These are phyloP conservation scores for Myrmecophaga tridactyla DNA, from an alignment of 2,113 vertebrate species.

Conservation along the genomic window DNA sequence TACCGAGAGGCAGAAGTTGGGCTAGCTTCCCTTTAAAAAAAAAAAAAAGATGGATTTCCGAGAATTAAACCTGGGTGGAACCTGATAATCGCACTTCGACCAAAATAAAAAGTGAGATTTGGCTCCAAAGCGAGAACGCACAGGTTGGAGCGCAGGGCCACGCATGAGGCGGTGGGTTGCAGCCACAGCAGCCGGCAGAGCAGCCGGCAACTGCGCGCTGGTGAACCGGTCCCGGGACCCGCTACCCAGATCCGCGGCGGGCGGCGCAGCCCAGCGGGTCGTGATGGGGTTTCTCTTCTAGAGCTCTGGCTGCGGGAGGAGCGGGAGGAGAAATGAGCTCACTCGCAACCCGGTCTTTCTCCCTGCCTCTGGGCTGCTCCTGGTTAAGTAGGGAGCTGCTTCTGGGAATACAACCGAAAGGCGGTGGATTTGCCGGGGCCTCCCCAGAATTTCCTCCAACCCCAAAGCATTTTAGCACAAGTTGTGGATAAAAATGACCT, in stretches of 20 bases:
- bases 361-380: not conserved
- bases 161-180: accelerated
- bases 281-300: accelerated
- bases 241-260: not conserved
- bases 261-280: accelerated
- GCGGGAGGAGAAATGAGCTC: not conserved
- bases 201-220: not conserved
- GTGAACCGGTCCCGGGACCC: not conserved
- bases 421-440: not conserved
- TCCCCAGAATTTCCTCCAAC: not conserved
- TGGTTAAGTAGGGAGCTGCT: not conserved
- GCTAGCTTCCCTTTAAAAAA: not conserved
- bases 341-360: not conserved
- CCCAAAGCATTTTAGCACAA: not conserved
- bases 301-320: not conserved
- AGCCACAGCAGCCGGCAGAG: not conserved
- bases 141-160: not conserved
- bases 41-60: not conserved
- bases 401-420: not conserved
- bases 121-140: not conserved
- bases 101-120: not conserved
- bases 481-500: slow-evolving; percentile 66
- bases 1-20: not conserved
- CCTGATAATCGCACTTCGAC: not conserved
- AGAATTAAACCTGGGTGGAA: slow-evolving; percentile 36